Evolutionary conservation across 2,888 invertebrate genomes (phyloP), one percentile per base, ranked within the genome.

Genomic region (Tenthredo livida): DNA sequence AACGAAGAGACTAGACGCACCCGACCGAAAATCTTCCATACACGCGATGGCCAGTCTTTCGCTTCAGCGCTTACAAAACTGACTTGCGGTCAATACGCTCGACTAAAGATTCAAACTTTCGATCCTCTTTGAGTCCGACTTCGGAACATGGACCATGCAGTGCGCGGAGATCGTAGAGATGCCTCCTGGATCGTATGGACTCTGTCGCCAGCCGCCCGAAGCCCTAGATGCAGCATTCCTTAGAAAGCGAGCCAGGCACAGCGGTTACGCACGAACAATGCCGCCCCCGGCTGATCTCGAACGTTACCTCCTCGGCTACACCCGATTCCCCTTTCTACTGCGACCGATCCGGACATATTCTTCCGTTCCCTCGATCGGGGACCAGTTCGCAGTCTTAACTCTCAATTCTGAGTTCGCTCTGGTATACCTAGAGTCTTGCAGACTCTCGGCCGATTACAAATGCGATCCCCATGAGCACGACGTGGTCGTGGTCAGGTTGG

Each of bases 231-330:
- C 61, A 80, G 86, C 89, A 90, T 90, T 90, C 88, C 90, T 89
- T 88, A 85, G 89, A 90, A 89, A 90, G 89, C 87, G 88, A 90
- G 89, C 89, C 89, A 89, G 90, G 87, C 90, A 86, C 86, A 84
- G 86, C 83, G 67, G 88, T 88, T 88, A 87, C 87, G 88, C 88
- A 89, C 88, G 89, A 90, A 90, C 90, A 89, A 90, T 90, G 88
- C 88, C 83, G 83, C 83, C 67, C 83, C 43, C 67, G 83, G 83
- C 67, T 29, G 83, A 83, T 83, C 83, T 83, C 83, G 61, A 80
- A 65, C 80, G 61, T 61, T 67, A 67, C 67, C 65, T 83, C 65
- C 33, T 65, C 83, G 37, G 67, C 65, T 83, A 37, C 43, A 37
- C 80, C 61, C 29, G 77, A 77, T 58, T 61, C 58, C 61, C 61